Percentiles rank a stretch among this genome's conserved stretches.
These are phyloP conservation scores for Thysanoteuthis rhombus DNA, from an alignment of 2,888 invertebrate genomes.

Conservation along the genomic window DNA sequence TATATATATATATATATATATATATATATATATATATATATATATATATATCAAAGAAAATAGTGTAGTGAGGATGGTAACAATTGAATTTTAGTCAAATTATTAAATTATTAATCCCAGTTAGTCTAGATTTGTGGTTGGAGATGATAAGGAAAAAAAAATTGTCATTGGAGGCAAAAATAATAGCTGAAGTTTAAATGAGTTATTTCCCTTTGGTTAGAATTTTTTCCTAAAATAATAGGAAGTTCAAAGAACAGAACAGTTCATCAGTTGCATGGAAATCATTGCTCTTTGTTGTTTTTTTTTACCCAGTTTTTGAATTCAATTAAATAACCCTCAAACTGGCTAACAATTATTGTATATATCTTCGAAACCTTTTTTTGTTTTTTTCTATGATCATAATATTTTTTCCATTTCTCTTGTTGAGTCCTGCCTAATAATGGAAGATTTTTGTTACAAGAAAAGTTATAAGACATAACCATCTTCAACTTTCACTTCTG, in stretches of 20 bases:
- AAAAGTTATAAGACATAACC: background rate
- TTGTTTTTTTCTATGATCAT: too few relatives aligned
- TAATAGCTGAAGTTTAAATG: background rate
- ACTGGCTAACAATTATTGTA: background rate
- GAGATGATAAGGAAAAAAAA: too few relatives aligned
- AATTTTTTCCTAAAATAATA: background rate
- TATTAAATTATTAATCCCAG: too few relatives aligned
- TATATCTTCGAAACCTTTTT: background rate
- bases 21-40: background rate
- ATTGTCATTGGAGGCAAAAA: too few relatives aligned
- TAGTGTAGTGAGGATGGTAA: background rate
- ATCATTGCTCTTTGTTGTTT: background rate
- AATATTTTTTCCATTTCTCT: too few relatives aligned
- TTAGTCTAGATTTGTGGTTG: too few relatives aligned
- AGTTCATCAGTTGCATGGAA: background rate
- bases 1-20: too few relatives aligned
- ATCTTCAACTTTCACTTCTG: too few relatives aligned
- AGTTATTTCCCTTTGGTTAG: background rate
- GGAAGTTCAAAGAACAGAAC: background rate
- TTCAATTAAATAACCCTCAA: background rate
- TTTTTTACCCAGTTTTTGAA: background rate
- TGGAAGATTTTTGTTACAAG: background rate
- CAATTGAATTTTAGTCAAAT: background rate
- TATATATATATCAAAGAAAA: too few relatives aligned
- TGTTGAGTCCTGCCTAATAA: background rate